phyloP scores from a whole-genome alignment of 2,888 invertebrate species.

The Adelognathus sp. region DNA sequence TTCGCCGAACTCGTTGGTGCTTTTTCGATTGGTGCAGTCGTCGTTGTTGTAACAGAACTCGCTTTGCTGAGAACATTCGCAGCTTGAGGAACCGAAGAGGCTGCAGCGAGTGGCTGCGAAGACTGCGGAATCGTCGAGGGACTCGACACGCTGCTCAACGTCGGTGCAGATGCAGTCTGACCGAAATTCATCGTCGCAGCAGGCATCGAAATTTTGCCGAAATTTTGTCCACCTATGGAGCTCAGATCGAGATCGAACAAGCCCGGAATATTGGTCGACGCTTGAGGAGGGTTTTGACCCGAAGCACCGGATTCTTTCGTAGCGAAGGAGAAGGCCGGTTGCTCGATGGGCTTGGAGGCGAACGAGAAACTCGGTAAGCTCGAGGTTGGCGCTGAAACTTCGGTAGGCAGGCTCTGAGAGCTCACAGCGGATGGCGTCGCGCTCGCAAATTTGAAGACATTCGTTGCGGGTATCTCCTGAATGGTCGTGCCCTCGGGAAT shows the following conservation, averaged over 20 bases:
- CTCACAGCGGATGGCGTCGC: conserved; percentile 46
- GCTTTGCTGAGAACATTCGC: conserved; percentile 59
- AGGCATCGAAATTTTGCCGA: conserved; percentile 35
- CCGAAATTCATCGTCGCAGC: conserved; percentile 47
- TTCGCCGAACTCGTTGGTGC: conserved; percentile 18
- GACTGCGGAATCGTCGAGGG: conserved; percentile 36
- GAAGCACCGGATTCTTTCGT: conserved; percentile 51
- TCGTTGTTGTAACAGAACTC: conserved; percentile 51
- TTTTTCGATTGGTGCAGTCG: conserved; percentile 39
- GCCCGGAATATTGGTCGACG: conserved; percentile 60
- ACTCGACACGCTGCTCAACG: neutral
- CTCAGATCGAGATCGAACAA: conserved; percentile 59
- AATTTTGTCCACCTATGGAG: conserved; percentile 15
- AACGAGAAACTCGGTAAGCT: conserved; percentile 65
- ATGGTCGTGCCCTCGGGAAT: conserved; percentile 26
- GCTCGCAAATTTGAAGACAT: conserved; percentile 34
- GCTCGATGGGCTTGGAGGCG: conserved; percentile 62
- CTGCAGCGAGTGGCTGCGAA: conserved; percentile 27
- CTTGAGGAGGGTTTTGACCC: conserved; percentile 55
- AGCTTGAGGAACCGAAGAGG: neutral
- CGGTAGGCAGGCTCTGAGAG: conserved; percentile 33
- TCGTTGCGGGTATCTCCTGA: conserved; percentile 35
- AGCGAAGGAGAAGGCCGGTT: conserved; percentile 55
- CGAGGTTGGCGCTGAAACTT: conserved; percentile 37
- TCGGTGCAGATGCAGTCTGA: conserved; percentile 32